Evolutionary conservation across 2,888 invertebrate genomes (phyloP).

Genomic region (Lithophane ornitopus): DNA sequence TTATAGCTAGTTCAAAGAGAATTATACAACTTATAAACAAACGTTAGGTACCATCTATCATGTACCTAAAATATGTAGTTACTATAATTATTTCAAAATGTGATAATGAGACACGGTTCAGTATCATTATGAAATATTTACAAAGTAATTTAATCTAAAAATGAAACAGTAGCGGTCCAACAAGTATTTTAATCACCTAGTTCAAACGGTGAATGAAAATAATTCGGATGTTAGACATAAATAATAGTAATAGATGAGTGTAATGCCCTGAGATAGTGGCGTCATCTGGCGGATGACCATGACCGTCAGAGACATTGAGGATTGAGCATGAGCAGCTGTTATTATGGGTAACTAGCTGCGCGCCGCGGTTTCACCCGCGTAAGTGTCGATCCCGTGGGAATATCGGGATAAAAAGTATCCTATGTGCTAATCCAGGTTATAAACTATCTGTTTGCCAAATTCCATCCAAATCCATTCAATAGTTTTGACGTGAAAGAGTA

Average conservation of each 20-base stretch:
- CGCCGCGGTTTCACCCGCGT: too few relatives aligned
- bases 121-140: conserved; percentile 6
- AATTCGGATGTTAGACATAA: conserved; percentile 22
- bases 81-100: conserved; percentile 13
- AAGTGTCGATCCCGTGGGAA: too few relatives aligned
- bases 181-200: conserved; percentile 18
- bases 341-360: too few relatives aligned
- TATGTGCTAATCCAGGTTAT: too few relatives aligned
- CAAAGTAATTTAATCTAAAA: conserved; percentile 13
- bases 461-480: too few relatives aligned
- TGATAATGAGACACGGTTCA: conserved; percentile 7
- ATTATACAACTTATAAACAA: conserved; percentile 6
- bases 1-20: conserved; percentile 24
- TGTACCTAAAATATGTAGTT: neutral
- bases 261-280: conserved; percentile 17
- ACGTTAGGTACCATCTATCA: neutral
- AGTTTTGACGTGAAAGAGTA: too few relatives aligned
- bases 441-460: too few relatives aligned
- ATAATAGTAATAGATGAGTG: conserved; percentile 31
- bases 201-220: conserved; percentile 24
- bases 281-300: conserved; percentile 4
- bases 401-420: too few relatives aligned
- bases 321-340: neutral
- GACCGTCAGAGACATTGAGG: conserved; percentile 2
- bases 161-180: neutral